Evolutionary conservation across 2,888 invertebrate genomes (phyloP), one percentile per base, ranked within the genome.

Genomic region (Morpho achilles): DNA sequence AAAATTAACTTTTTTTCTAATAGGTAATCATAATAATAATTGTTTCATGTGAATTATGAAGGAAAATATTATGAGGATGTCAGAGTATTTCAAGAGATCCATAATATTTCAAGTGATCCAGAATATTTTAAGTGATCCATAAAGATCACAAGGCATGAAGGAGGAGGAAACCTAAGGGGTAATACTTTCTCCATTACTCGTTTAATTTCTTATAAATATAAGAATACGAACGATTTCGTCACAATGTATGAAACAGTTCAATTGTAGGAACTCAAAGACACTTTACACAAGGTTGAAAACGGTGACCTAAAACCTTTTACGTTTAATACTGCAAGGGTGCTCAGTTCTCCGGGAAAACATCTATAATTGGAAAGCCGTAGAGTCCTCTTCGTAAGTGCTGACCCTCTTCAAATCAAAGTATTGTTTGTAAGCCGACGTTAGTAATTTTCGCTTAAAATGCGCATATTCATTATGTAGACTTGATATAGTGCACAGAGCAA

Each of bases 341-440:
- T 73, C 69, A 75, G 74, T 79, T 79, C 74, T 80, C 68, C 68
- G 68, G 69, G 69, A 80, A 80, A 84, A 82, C 77, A 80, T 79
- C 77, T 84, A 81, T 85, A 87, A 87, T 86, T 87, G 84, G 82
- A 82, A 80, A 74, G 75, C 79, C 80, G 77, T 77, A 80, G 80
- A 68, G 79, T 75, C 70, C 82, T 83, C 75, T 66, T 60, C 69
- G 74, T 72, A 72, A 87, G 86, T 69, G 77, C 75, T 73, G 82
- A 87, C 87, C 87, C 86, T 85, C 82, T 85, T 83, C 79, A 77
- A 66, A 73, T 69, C 72, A 73, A 50, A 64, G 41, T 59, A 57
- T 55, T 60, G 49, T 67, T 67, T 80, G 80, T 74, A 44, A 52
- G 55, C 32, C 40, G 41, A 56, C 9, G 16, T 50, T 47, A 50